Conservation (phyloP, 2,797 vertebrate genomes). For the Hypotaenidia philippensis region DNA sequence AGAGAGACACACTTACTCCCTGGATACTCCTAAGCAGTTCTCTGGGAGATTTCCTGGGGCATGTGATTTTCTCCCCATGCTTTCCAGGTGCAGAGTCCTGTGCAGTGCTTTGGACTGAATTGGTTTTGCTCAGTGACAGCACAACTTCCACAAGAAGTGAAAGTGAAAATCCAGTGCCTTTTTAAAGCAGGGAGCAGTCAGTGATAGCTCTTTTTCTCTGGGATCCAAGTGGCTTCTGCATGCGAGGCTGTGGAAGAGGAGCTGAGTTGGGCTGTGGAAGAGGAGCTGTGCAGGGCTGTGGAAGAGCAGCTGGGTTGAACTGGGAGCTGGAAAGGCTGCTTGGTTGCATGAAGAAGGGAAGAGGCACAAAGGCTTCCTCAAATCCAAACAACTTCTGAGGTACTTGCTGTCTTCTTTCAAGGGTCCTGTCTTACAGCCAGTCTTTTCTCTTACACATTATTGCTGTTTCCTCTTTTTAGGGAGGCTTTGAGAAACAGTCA, state of each 20-base stretch:
- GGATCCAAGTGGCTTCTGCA: not conserved
- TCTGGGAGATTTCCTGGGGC: not conserved
- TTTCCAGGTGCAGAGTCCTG: not conserved
- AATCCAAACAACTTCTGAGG: not conserved
- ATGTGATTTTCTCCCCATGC: accelerated
- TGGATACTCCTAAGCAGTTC: accelerated
- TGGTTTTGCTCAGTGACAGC: accelerated
- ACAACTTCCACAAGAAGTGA: accelerated
- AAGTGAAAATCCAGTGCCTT: not conserved
- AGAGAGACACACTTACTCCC: no score
- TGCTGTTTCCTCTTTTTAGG: not conserved
- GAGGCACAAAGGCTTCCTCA: not conserved
- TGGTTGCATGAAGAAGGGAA: accelerated
- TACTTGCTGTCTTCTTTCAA: not conserved
- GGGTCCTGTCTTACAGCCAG: not conserved
- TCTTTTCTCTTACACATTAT: not conserved
- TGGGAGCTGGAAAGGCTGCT: not conserved
- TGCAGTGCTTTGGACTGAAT: accelerated
- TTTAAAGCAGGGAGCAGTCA: not conserved
- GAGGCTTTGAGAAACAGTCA: not conserved
- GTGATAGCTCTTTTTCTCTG: accelerated
- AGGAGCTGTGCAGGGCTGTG: not conserved
- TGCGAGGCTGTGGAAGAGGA: not conserved
- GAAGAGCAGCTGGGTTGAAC: not conserved
- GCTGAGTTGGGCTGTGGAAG: not conserved